These are phyloP conservation scores for Diadophis punctatus DNA, from an alignment of 2,113 vertebrate species.

Conservation along the genomic window DNA sequence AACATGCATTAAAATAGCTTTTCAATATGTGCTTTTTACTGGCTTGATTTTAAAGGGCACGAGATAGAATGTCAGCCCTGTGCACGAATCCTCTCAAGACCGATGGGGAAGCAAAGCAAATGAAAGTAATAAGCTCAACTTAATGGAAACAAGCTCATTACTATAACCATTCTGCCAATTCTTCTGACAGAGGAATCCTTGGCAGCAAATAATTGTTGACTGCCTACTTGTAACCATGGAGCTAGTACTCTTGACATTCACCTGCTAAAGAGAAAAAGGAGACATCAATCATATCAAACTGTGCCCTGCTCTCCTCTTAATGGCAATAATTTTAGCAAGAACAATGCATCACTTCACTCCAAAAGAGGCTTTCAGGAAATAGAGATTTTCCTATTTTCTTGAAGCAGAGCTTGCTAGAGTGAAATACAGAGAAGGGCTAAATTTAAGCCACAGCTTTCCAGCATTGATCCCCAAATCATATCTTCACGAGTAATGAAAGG, in stretches of 20 bases:
- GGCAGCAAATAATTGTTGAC: conserved; percentile 10
- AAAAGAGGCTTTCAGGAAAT: background rate
- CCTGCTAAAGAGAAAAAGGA: background rate
- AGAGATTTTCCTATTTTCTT: background rate
- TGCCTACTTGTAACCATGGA: background rate
- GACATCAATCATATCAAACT: background rate
- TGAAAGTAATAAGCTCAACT: conserved; percentile 23
- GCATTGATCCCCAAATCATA: background rate
- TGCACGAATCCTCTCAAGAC: background rate
- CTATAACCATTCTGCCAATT: background rate
- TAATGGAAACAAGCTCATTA: conserved; percentile 28
- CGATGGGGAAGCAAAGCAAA: background rate
- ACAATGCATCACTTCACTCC: background rate
- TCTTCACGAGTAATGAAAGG: background rate
- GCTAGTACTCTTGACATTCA: background rate
- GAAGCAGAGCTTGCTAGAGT: background rate
- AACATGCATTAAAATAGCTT: background rate
- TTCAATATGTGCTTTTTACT: background rate
- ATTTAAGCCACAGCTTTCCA: background rate
- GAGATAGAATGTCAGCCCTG: background rate
- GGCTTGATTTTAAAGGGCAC: background rate
- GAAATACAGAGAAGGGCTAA: background rate
- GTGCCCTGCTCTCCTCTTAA: background rate
- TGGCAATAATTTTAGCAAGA: background rate
- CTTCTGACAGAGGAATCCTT: conserved; percentile 8